Conservation (phyloP, 1,140 invertebrate species). For the Paraescarpia echinospica region DNA sequence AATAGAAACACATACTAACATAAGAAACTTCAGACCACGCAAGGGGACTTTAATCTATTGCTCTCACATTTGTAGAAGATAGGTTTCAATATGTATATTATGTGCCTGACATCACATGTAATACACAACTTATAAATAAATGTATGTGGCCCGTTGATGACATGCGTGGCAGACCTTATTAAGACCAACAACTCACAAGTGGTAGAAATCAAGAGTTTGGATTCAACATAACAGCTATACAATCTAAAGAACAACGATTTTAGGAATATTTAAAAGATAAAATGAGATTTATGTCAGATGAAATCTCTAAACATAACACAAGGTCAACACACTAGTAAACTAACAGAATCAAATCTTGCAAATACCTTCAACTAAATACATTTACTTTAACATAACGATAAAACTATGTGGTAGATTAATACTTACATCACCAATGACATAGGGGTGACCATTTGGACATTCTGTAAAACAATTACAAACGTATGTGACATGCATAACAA, state of each 20-base stretch:
- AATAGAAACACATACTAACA: neutral
- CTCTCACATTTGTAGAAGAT: neutral
- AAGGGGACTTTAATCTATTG: neutral
- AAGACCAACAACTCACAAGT: neutral
- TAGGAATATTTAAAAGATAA: neutral
- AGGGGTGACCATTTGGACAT: constrained; percentile 51
- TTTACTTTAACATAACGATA: neutral
- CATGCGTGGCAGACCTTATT: neutral
- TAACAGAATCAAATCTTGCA: neutral
- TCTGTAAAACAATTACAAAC: constrained; percentile 34
- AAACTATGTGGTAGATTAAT: constrained; percentile 17
- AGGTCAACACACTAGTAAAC: neutral
- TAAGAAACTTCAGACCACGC: neutral
- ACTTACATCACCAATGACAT: constrained; percentile 51
- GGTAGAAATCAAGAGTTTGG: neutral
- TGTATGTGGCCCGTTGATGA: neutral
- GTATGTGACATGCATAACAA: neutral
- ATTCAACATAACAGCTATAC: neutral
- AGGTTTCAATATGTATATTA: neutral
- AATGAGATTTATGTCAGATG: neutral
- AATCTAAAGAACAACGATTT: neutral
- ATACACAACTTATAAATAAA: neutral
- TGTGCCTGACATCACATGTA: neutral
- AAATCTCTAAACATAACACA: neutral
- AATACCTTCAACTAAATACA: constrained; percentile 18